Evolutionary conservation across 2,797 vertebrate genomes (phyloP), one percentile per base, ranked within the genome.

Genomic region (Hydrocynus forskahlii): DNA sequence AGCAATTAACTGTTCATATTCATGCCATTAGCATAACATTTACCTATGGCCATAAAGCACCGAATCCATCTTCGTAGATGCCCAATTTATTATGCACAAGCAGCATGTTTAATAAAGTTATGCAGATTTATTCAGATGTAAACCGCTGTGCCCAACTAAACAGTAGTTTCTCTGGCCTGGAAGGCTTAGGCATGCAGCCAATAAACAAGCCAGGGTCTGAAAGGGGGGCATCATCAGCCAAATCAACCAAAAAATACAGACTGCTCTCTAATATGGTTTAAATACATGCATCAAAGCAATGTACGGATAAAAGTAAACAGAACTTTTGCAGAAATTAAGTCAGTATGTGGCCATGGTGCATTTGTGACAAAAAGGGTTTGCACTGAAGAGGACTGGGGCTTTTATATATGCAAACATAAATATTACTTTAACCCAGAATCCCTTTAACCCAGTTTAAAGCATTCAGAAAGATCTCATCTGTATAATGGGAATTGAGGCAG

Each of bases 101-200:
- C 17, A 76, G 48, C 57, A 54, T 62, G 60, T 57, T 35, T 69
- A 62, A 55, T 69, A 29, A 62, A 69, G 8, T n/a, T 35, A 75
- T 81, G 75, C 38, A 81, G 52, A 84, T 79, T 13, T 75, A 84
- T 79, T 81, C 55, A 63, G 57, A 75, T 84, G 74, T 81, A 68
- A 57, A 50, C 72, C 21, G n/a, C 60, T 0, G 10, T 54, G 48
- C 71, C 52, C n/a, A 23, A 64, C 52, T 54, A 78, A 74, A 69
- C 63, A 75, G 45, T 63, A 63, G 57, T 50, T 81, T 79, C 23
- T 75, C 55, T 59, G 59, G 71, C 66, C 80, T 70, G 64, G 29
- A 50, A 78, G 80, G 64, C 54, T 62, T 43, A 8, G 54, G 70
- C 59, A 69, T 70, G 25, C 52, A 48, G 55, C 77, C 64, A 78